Evolutionary conservation across 1,140 invertebrate genomes (phyloP), one percentile per base, ranked within the genome.

Genomic region (Drosophila albomicans): DNA sequence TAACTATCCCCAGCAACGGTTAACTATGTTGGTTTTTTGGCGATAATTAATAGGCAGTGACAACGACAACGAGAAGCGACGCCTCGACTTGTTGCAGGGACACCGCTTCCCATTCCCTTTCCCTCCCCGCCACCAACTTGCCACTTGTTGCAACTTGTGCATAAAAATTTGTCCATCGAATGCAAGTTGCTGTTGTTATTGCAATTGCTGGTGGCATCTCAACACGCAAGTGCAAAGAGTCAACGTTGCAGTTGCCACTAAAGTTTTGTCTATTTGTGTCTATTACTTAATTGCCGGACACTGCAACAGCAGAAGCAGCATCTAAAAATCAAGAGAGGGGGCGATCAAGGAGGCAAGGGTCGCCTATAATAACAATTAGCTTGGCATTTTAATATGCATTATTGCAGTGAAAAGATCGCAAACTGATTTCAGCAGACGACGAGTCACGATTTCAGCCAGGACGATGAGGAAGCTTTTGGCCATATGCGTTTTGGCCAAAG

Each of bases 301-400:
- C 30, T 48, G 61, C 57, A 67, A 46, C 15, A 54, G 32, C 35
- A 56, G 41, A 30, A 38, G 35, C 35, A 25, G 20, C 35, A 10
- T 10, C 41, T 25, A 25, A 15, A 11, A 8, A 58, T 25, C 41
- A n/a, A 70, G 13, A 56, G 35, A 30, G 20, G 10, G 38, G 38
- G 41, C 20, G 28, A 28, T 43, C 30, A 13, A 20, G 58, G 16
- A 54, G 52, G 49, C 13, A 7, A 30, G 43, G 56, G 28, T 64
- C 68, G 54, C 20, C 81, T 72, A 79, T 66, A 89, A 89, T 85
- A 90, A 89, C 85, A 89, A 89, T 89, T 89, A 89, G 85, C 86
- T 68, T 89, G 85, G 85, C 85, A 89, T 89, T 89, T 89, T 89
- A 90, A 89, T 89, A 90, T 89, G 86, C 85, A 88, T 88, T 88